Base-by-base conservation (phyloP, 2,888 invertebrate species). In the Auanema sp. region DNA sequence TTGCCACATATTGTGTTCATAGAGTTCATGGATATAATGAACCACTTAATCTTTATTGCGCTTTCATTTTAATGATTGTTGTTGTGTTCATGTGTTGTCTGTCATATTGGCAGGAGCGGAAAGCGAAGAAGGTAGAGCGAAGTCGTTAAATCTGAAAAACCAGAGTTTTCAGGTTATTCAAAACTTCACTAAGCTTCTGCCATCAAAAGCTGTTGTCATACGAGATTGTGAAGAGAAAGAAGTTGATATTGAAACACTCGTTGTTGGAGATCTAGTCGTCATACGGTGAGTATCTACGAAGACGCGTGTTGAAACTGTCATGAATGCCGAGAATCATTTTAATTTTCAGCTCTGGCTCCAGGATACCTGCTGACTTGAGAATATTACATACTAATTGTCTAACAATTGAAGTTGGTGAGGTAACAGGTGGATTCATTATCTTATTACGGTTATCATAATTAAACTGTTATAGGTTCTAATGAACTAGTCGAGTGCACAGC, bases 211-310 rank as follows among this genome's bases (percentile, higher is more conserved):
- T 44, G 58, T 72, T 33, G 86, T 85, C 10, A 78, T 96, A 82
- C 90, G 97, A 79, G 93, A 94, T 86, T 93, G 93, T 78, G 92
- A 93, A 86, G 93, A 93, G 85, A 87, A 92, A 81, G 76, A 72
- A 52, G 69, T 84, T n/a, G 58, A 58, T 21, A 74, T 79, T 11
- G 79, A 76, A 12, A 79, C 83, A 25, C 66, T 84, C n/a, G 84
- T 84, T 2, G 77, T 84, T 12, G 84, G 84, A 21, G 84, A 84
- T 65, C 58, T 83, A n/a, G 75, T 84, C 1, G 72, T 78, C 50
- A 67, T 81, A 25, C 65, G 79, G 76, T 77, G 14, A 14, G 57
- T n/a, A 18, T 6, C 12, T 24, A 54, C 6, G 24, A 11, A 10
- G 51, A 57, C 14, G 12, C n/a, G 6, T 16, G 56, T 21, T 16